Base-by-base conservation (phyloP, 1,140 invertebrate species). In the Samia ricini region DNA sequence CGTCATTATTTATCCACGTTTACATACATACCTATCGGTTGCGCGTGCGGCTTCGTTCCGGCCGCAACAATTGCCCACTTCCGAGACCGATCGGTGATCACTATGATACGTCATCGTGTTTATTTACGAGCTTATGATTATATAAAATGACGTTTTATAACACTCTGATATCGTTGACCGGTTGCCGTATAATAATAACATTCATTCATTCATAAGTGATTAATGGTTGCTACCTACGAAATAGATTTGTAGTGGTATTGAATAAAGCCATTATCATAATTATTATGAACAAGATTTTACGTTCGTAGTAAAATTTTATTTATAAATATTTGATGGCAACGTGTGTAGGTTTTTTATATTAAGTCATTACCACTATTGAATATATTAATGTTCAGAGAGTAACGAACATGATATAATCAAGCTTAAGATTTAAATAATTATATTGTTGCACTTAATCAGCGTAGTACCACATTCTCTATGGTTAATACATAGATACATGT, bases 101-200 rank as follows among this genome's bases (percentile, higher is more conserved):
- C 70, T 50, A 58, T 56, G 20, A 79, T 70, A 79, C 81, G 83
- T 88, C 84, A 89, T 69, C 63, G 71, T 81, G 81, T 87, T 83
- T 89, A 89, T 87, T 89, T 87, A 89, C 83, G 84, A 87, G 81
- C 79, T 88, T 86, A 88, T 86, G 83, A 89, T 89, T 86, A 88
- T 85, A 42, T 42, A 80, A 88, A 88, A 79, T 88, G 85, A 89
- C 85, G 85, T 89, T 82, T n/a, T 79, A 81, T 76, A 77, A 76
- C 80, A 81, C 81, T 80, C 74, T 71, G 83, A 87, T 89, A 89
- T 85, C 86, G 77, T 83, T 81, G 84, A 85, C 82, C 83, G 79
- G 79, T 76, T 66, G 76, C 71, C 72, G 78, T 74, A 74, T 84
- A 84, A 81, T 88, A 85, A 87, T 82, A 89, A 83, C 81, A 84